Percentiles rank a stretch among this genome's conserved stretches.
Conservation (phyloP, 2,113 vertebrate genomes). For the Hippoglossus stenolepis region DNA sequence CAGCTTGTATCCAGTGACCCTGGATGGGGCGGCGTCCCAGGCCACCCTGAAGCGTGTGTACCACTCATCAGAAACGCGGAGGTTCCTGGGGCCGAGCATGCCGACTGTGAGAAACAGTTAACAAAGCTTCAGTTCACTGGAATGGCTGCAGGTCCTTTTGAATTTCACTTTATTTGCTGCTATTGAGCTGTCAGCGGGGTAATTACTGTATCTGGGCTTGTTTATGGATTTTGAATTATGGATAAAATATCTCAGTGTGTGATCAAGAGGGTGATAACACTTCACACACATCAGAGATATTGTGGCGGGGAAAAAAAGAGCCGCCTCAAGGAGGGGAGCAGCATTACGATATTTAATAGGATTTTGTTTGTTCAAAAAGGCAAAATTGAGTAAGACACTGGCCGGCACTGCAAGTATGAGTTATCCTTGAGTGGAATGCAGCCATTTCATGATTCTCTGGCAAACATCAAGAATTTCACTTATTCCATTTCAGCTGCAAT, state of each 20-base stretch:
- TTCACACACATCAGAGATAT: slow-evolving; percentile 37
- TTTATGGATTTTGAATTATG: slow-evolving; percentile 29
- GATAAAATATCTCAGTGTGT: slow-evolving; percentile 8
- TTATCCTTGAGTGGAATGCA: slow-evolving; percentile 33
- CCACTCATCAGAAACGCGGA: slow-evolving; percentile 96
- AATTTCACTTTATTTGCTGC: slow-evolving; percentile 7
- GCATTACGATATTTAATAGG: slow-evolving; percentile 16
- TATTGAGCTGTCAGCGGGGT: slow-evolving; percentile 31
- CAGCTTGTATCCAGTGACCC: slow-evolving; percentile 95
- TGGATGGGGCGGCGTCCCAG: slow-evolving; percentile 93
- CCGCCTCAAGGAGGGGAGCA: background rate
- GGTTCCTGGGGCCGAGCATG: slow-evolving; percentile 92
- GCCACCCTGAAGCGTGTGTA: slow-evolving; percentile 97
- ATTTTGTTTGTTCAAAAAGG: slow-evolving; percentile 42
- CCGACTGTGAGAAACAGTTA: slow-evolving; percentile 83
- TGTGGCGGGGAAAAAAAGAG: background rate
- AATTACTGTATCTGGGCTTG: slow-evolving; percentile 25
- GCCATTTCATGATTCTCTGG: slow-evolving; percentile 57
- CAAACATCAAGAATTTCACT: slow-evolving; percentile 45
- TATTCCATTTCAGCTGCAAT: slow-evolving; percentile 31
- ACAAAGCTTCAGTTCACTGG: slow-evolving; percentile 6
- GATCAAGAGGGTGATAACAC: slow-evolving; percentile 9
- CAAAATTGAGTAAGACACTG: slow-evolving; percentile 32
- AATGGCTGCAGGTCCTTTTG: background rate
- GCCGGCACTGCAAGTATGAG: slow-evolving; percentile 30